phyloP scores from a whole-genome alignment of 2,888 invertebrate species.

The Thysanoteuthis rhombus region DNA sequence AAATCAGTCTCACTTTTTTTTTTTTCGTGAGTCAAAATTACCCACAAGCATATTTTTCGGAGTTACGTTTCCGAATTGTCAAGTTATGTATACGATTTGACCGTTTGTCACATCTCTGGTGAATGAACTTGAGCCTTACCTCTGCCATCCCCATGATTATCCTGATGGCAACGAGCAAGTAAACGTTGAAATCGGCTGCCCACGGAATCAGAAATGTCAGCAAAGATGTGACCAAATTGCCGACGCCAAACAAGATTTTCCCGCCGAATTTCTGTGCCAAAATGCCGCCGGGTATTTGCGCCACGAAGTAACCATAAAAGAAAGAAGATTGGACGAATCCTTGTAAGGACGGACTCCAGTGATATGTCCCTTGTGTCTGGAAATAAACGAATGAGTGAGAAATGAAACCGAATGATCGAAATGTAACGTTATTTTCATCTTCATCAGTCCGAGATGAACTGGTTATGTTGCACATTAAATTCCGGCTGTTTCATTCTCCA shows the following conservation, averaged over 20 bases:
- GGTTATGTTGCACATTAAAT: no score
- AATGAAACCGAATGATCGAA: neutral
- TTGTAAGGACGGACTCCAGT: constrained; percentile 48
- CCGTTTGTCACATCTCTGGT: no score
- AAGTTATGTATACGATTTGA: no score
- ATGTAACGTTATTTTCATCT: no score
- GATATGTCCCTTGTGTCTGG: constrained; percentile 37
- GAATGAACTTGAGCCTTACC: constrained; percentile 67
- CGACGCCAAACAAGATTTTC: constrained; percentile 82
- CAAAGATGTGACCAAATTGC: constrained; percentile 82
- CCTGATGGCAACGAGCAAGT: constrained; percentile 75
- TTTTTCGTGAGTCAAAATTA: no score
- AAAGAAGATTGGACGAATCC: constrained; percentile 55
- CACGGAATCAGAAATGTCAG: constrained; percentile 83
- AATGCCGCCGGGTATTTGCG: constrained; percentile 54
- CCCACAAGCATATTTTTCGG: no score
- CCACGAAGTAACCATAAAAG: constrained; percentile 57
- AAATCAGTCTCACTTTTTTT: no score
- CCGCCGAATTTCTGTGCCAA: constrained; percentile 84
- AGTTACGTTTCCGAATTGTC: no score
- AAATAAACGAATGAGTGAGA: constrained; percentile 37
- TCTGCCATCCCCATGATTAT: constrained; percentile 84
- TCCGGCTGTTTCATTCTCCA: no score
- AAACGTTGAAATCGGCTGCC: constrained; percentile 77
- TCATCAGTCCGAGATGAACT: no score